phyloP scores from a whole-genome alignment of 2,888 invertebrate genomes.

The Heliconius aoede region DNA sequence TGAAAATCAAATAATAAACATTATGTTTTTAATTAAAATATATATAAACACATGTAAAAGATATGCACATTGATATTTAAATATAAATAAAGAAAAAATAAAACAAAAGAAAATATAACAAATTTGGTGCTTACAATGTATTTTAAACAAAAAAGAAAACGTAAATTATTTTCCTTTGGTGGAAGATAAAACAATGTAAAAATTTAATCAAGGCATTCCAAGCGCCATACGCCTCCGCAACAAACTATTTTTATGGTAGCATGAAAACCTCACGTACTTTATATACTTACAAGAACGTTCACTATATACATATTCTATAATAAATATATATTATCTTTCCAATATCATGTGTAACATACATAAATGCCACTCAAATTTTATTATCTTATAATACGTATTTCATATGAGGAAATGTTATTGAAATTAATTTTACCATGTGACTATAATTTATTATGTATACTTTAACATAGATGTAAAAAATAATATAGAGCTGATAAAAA shows the following conservation, averaged over 20 bases:
- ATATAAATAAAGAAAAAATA: not conserved
- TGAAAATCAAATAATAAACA: too few species aligned
- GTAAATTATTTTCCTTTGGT: constrained; percentile 1
- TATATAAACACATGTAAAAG: not conserved
- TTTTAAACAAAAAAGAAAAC: constrained; percentile 13
- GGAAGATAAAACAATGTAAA: constrained; percentile 23
- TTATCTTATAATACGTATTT: not conserved
- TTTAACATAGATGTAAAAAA: too few species aligned
- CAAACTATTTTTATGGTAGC: constrained; percentile 27
- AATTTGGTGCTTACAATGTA: not conserved
- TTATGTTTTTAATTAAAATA: not conserved
- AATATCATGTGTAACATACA: not conserved
- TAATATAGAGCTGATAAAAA: too few species aligned
- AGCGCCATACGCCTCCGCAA: constrained; percentile 12
- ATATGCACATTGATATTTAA: not conserved
- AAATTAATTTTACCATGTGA: not conserved
- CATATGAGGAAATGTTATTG: constrained; percentile 1
- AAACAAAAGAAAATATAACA: not conserved
- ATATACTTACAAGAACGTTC: constrained; percentile 18
- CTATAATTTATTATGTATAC: too few species aligned
- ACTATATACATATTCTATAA: not conserved
- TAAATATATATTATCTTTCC: not conserved
- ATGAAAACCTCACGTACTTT: constrained; percentile 20
- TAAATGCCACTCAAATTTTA: not conserved
- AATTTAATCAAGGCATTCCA: constrained; percentile 27